Evolutionary conservation across 92 coral and sea anemone genomes (phyloP).

Genomic region (Parazoanthus swiftii): DNA sequence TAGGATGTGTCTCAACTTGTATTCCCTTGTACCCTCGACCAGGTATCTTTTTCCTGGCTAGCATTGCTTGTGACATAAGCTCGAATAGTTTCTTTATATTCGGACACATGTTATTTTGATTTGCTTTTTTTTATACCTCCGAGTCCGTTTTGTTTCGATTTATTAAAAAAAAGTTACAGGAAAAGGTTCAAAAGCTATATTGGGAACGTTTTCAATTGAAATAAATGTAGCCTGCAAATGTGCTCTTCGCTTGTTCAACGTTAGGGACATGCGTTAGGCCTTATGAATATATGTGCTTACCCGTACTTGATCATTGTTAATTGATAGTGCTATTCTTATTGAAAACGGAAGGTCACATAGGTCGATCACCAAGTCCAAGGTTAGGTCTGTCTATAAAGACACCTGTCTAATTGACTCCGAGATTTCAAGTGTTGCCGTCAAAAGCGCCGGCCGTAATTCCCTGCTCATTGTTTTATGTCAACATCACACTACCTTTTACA

Average conservation of each 20-base stretch:
- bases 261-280: background rate
- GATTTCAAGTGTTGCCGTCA: background rate
- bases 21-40: too few relatives aligned
- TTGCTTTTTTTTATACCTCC: background rate
- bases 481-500: background rate
- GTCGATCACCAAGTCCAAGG: slow-evolving; percentile 5
- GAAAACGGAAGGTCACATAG: slow-evolving; percentile 18
- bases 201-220: too few relatives aligned
- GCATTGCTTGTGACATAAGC: too few relatives aligned
- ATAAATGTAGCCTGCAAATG: too few relatives aligned
- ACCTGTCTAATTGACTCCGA: background rate
- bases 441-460: background rate
- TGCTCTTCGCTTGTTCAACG: background rate
- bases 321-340: background rate
- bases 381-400: background rate
- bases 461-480: slow-evolving; percentile 1
- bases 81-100: too few relatives aligned
- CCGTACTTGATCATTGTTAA: background rate
- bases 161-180: too few relatives aligned
- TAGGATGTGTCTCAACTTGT: too few relatives aligned
- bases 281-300: background rate
- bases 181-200: background rate
- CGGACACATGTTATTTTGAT: background rate
- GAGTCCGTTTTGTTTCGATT: too few relatives aligned
- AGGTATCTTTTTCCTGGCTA: too few relatives aligned